phyloP scores from a whole-genome alignment of 2,888 invertebrate species.

The Drosophila atripex region DNA sequence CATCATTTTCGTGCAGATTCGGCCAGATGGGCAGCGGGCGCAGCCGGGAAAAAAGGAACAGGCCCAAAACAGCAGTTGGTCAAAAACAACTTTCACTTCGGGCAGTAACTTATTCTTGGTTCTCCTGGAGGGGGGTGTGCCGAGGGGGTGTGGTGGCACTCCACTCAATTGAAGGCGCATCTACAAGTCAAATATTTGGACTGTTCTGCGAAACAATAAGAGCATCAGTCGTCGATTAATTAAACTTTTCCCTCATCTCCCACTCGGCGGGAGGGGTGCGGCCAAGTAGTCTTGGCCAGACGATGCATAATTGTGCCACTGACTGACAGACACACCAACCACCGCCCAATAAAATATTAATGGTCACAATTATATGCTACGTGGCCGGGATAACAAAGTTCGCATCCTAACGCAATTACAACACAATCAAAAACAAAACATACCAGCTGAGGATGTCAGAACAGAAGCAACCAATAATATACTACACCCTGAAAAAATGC shows the following conservation, averaged over 20 bases:
- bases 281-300: slow-evolving; percentile 36
- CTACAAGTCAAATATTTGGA: slow-evolving; percentile 79
- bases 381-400: slow-evolving; percentile 71
- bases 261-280: not conserved
- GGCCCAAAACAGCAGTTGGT: slow-evolving; percentile 56
- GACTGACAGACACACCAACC: slow-evolving; percentile 45
- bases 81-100: slow-evolving; percentile 51
- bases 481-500: slow-evolving; percentile 17
- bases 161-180: slow-evolving; percentile 76
- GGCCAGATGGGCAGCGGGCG: slow-evolving; percentile 70
- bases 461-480: slow-evolving; percentile 27
- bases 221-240: slow-evolving; percentile 76
- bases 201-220: slow-evolving; percentile 68
- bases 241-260: slow-evolving; percentile 50
- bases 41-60: too few relatives aligned
- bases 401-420: slow-evolving; percentile 66
- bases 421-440: slow-evolving; percentile 69
- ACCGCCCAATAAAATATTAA: slow-evolving; percentile 79
- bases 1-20: slow-evolving; percentile 72
- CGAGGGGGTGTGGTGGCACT: slow-evolving; percentile 5
- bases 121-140: not conserved
- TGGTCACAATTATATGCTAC: slow-evolving; percentile 78
- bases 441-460: slow-evolving; percentile 39
- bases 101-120: slow-evolving; percentile 19
- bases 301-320: slow-evolving; percentile 63